Evolutionary conservation across 2,888 invertebrate species (phyloP).

Genomic region (Acleris cristana): DNA sequence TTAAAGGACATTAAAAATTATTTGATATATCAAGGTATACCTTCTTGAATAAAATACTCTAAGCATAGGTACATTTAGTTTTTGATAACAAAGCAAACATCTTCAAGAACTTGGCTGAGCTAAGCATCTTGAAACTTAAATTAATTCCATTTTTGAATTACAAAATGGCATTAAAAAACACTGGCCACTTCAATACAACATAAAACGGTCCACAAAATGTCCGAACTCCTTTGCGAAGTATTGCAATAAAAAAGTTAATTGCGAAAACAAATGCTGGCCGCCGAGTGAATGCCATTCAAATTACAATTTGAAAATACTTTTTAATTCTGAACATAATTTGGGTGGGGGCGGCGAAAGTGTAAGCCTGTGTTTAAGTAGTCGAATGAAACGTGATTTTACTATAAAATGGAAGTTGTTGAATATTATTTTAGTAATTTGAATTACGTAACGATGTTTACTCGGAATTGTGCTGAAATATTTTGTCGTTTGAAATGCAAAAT

Average conservation of each 20-base stretch:
- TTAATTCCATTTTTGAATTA: conserved; percentile 6
- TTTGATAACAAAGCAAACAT: too few species aligned
- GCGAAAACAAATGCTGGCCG: conserved; percentile 31
- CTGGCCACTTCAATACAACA: conserved; percentile 17
- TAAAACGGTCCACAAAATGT: conserved; percentile 29
- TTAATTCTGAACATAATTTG: conserved; percentile 24
- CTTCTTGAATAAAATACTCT: too few species aligned
- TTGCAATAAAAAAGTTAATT: conserved; percentile 37
- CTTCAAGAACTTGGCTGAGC: too few species aligned
- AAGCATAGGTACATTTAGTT: too few species aligned
- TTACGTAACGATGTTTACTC: too few species aligned
- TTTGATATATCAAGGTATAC: too few species aligned
- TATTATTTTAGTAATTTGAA: too few species aligned
- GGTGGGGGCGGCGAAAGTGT: conserved; percentile 11
- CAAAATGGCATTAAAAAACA: conserved; percentile 1
- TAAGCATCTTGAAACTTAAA: background rate
- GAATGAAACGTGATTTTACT: conserved; percentile 18
- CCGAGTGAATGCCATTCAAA: conserved; percentile 24
- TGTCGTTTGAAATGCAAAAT: too few species aligned
- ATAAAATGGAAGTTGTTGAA: background rate
- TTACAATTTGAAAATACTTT: conserved; percentile 35
- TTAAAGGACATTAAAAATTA: too few species aligned
- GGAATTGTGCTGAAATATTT: too few species aligned
- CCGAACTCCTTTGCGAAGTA: conserved; percentile 32
- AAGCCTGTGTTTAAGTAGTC: conserved; percentile 12